Percentiles rank a stretch among this genome's conserved stretches.
Conservation (phyloP, 2,888 invertebrate species). For the Melipona beecheii region DNA sequence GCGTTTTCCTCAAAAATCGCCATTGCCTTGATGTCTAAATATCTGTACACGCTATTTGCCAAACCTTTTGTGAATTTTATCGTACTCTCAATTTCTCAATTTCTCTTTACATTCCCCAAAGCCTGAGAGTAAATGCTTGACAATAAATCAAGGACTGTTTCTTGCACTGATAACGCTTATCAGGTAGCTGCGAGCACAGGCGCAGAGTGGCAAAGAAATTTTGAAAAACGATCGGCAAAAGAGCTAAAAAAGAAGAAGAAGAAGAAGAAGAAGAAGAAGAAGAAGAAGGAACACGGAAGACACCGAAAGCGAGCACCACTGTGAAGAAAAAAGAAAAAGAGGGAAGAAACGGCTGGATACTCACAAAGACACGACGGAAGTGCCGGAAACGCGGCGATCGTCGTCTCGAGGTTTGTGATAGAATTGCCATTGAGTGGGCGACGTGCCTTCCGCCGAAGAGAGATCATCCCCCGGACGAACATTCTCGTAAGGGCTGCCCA, state of each 20-base stretch:
- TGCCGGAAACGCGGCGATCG: slow-evolving; percentile 86
- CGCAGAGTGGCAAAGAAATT: background rate
- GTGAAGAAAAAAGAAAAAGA: slow-evolving; percentile 21
- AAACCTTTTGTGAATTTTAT: background rate
- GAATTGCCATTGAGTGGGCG: slow-evolving; percentile 86
- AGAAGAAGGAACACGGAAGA: slow-evolving; percentile 67
- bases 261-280: background rate
- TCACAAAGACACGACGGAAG: slow-evolving; percentile 87
- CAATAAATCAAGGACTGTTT: background rate
- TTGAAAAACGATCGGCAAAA: background rate
- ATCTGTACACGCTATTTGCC: background rate
- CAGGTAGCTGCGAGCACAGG: background rate
- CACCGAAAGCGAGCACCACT: slow-evolving; percentile 74
- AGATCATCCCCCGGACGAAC: slow-evolving; percentile 86
- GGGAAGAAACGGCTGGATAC: slow-evolving; percentile 74
- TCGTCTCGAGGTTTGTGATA: slow-evolving; percentile 86
- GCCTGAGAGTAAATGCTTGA: background rate
- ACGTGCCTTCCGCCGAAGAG: slow-evolving; percentile 85
- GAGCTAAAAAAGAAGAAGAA: slow-evolving; percentile 12
- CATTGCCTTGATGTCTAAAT: no score
- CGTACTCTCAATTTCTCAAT: background rate
- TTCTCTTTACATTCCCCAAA: background rate
- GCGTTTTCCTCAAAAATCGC: no score
- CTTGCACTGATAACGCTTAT: background rate
- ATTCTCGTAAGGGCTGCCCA: slow-evolving; percentile 88